phyloP scores from a whole-genome alignment of 2,797 vertebrate genomes.

The Crax fasciolata region DNA sequence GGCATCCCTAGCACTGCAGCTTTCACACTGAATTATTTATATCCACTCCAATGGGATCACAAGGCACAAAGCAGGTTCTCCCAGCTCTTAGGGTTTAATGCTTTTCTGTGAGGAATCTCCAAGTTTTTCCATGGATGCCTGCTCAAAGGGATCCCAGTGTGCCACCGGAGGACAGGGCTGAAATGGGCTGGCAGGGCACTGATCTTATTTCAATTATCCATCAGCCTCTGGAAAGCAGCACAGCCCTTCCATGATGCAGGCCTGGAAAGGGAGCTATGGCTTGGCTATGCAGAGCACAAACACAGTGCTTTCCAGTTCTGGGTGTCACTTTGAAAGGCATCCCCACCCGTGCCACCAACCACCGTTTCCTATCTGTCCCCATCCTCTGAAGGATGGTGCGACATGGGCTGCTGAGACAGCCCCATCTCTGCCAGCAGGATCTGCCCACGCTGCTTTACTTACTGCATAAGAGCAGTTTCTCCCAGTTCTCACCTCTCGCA shows the following conservation, averaged over 20 bases:
- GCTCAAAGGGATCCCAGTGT: background rate
- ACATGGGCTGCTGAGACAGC: background rate
- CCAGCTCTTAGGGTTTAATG: background rate
- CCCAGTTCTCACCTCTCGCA: background rate
- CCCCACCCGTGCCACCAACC: background rate
- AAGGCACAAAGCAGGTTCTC: background rate
- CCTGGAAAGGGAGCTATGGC: background rate
- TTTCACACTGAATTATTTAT: background rate
- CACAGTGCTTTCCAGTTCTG: background rate
- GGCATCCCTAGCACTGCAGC: background rate
- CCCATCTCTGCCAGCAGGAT: background rate
- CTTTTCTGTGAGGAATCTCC: background rate
- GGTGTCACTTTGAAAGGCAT: rapidly evolving
- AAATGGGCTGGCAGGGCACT: background rate
- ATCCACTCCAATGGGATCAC: background rate
- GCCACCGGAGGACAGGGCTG: background rate
- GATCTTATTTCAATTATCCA: background rate
- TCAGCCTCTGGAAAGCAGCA: background rate
- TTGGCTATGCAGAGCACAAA: background rate
- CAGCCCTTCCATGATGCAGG: background rate
- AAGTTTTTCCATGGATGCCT: background rate
- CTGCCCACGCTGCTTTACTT: background rate
- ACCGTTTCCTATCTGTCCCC: background rate
- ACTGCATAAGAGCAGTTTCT: background rate
- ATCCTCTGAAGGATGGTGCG: background rate